A percentile compares a stretch with the other conserved stretches of the same genome.
These are phyloP conservation scores for Lineus longissimus DNA, from an alignment of 1,140 invertebrate species.

Conservation along the genomic window DNA sequence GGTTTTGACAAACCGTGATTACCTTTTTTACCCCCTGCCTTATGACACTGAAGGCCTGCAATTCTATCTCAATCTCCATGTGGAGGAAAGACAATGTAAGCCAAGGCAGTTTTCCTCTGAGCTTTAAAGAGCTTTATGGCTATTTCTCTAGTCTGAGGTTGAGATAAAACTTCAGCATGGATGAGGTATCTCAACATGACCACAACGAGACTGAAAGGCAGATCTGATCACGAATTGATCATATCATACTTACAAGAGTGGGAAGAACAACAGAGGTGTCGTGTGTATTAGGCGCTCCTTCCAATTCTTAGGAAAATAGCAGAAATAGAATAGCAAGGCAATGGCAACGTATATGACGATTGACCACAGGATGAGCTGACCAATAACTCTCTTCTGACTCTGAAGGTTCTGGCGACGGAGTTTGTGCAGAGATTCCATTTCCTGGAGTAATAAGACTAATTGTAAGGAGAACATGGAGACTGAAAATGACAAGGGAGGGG, in stretches of 20 bases:
- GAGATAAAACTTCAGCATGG: too few species aligned
- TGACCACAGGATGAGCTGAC: constrained; percentile 73
- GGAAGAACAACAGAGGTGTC: constrained; percentile 70
- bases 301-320: constrained; percentile 67
- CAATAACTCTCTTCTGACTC: constrained; percentile 73
- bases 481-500: not conserved
- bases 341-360: constrained; percentile 74
- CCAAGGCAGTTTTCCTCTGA: too few species aligned
- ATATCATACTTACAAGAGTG: constrained; percentile 75
- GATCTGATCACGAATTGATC: too few species aligned
- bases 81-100: too few species aligned
- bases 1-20: too few species aligned
- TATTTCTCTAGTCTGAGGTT: too few species aligned
- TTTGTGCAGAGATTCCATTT: constrained; percentile 76
- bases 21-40: too few species aligned
- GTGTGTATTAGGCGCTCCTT: constrained; percentile 68
- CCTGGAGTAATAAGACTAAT: constrained; percentile 54
- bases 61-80: too few species aligned
- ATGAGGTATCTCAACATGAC: too few species aligned
- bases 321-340: constrained; percentile 73
- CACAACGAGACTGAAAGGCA: too few species aligned
- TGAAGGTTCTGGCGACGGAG: constrained; percentile 75
- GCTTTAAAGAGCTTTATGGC: too few species aligned
- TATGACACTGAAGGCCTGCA: too few species aligned
- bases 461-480: not conserved